Base-by-base conservation (phyloP, 2,888 invertebrate species). In the Amblyteles armatorius region DNA sequence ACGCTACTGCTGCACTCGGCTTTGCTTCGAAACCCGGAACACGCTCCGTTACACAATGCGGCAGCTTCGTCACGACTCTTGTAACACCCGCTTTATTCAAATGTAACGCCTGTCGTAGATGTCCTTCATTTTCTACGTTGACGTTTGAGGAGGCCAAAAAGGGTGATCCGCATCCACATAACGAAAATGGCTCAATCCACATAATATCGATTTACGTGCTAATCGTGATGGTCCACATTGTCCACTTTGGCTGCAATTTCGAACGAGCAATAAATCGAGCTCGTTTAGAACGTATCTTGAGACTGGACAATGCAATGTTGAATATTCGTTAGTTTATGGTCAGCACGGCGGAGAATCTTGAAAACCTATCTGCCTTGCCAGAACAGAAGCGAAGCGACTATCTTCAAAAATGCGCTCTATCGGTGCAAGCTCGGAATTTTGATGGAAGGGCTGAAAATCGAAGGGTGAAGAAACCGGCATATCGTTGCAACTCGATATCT, bases 271-370 rank as follows among this genome's bases (percentile, higher is more conserved):
- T 48, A 4, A 13, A 48, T 48, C 11, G 13, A 16, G 16, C 76
- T 50, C 55, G 16, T 65, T 44, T 55, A 40, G 67, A 7, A 57
- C 60, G 33, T 79, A 52, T 68, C 33, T 60, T 26, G 69, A 48
- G 71, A 67, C 65, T 67, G 72, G 76, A 80, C 77, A 71, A 77
- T 72, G 36, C 55, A 52, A 74, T 52, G 40, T 77, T 72, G 67
- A 48, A 50, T 63, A 76, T 71, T 81, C 68, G 52, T 73, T 68
- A 69, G 67, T 60, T 48, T 48, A 69, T 55, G 63, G 72, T 80
- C 52, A 63, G 22, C 19, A 29, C 33, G n/a, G 6, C 13, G 50
- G 50, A 68, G 69, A 69, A 40, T 60, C 68, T 40, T 22, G 1
- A 5, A 57, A 26, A 26, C 26, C 26, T 57, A 22, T 22, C 57